Evolutionary conservation across 2,113 vertebrate species (phyloP).

Genomic region (Rhea americana): DNA sequence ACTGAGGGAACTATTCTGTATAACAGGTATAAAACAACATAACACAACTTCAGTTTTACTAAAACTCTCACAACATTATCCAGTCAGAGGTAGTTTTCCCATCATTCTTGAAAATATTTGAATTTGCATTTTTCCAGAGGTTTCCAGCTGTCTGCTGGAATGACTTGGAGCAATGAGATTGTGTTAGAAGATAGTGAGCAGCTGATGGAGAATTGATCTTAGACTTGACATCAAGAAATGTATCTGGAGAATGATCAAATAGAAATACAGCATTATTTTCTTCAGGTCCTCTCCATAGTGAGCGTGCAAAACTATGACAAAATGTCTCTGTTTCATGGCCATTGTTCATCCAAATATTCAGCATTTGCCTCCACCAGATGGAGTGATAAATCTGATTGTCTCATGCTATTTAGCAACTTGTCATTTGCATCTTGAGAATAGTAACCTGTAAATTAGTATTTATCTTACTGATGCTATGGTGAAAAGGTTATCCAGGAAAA

Average conservation of each 20-base stretch:
- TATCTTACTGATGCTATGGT: neutral
- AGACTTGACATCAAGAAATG: slow-evolving; percentile 12
- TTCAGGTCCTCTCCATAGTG: neutral
- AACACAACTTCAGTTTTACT: neutral
- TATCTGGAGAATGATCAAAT: neutral
- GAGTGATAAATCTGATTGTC: neutral
- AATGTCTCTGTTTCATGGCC: neutral
- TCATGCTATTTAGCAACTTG: neutral
- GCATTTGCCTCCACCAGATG: neutral
- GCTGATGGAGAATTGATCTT: neutral
- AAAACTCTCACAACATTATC: neutral
- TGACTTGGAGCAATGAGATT: neutral
- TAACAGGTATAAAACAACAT: neutral
- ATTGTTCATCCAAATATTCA: neutral
- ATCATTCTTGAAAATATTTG: neutral
- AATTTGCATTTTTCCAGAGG: neutral
- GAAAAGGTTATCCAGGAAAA: neutral
- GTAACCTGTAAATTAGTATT: neutral
- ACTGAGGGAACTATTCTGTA: neutral
- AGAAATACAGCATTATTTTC: neutral
- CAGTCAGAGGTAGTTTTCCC: neutral
- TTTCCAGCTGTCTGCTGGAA: neutral
- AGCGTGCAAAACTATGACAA: neutral
- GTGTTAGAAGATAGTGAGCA: neutral
- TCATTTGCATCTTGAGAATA: neutral